Percentiles rank a stretch among this genome's conserved stretches.
Evolutionary conservation across 2,888 invertebrate genomes (phyloP).

Genomic region (Tyria jacobaeae): DNA sequence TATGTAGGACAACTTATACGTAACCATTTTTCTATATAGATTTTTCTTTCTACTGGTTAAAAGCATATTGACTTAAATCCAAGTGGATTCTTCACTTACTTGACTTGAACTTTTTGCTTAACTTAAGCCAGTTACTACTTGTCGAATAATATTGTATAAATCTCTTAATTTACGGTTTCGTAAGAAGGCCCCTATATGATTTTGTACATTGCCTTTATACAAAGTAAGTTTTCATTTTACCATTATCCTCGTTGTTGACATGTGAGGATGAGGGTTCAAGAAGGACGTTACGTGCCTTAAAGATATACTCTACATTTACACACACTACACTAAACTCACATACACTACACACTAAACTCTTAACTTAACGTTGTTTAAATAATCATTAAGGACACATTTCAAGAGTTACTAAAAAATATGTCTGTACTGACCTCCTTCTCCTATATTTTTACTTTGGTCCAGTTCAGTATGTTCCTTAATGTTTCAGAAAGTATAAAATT

Average conservation of each 20-base stretch:
- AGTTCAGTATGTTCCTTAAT: neutral
- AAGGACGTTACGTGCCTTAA: neutral
- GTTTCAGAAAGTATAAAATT: neutral
- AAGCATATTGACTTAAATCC: neutral
- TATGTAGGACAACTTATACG: too few relatives aligned
- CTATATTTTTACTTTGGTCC: neutral
- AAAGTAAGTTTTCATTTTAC: neutral
- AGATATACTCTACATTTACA: neutral
- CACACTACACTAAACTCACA: too few relatives aligned
- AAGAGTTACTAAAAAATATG: too few relatives aligned
- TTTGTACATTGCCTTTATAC: neutral
- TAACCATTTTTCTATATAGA: too few relatives aligned
- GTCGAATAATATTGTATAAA: too few relatives aligned
- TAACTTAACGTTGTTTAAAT: constrained; percentile 4
- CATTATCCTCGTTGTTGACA: neutral
- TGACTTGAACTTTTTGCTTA: too few relatives aligned
- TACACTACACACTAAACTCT: too few relatives aligned
- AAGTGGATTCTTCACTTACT: neutral
- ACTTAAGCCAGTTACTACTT: too few relatives aligned
- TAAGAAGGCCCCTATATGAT: neutral
- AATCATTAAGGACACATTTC: constrained; percentile 5
- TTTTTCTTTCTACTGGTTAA: too few relatives aligned
- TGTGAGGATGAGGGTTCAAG: neutral
- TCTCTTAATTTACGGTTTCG: too few relatives aligned
- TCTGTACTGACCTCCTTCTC: neutral